Evolutionary conservation across 2,113 vertebrate species (phyloP), one percentile per base, ranked within the genome.

Genomic region (Platysternon megacephalum): DNA sequence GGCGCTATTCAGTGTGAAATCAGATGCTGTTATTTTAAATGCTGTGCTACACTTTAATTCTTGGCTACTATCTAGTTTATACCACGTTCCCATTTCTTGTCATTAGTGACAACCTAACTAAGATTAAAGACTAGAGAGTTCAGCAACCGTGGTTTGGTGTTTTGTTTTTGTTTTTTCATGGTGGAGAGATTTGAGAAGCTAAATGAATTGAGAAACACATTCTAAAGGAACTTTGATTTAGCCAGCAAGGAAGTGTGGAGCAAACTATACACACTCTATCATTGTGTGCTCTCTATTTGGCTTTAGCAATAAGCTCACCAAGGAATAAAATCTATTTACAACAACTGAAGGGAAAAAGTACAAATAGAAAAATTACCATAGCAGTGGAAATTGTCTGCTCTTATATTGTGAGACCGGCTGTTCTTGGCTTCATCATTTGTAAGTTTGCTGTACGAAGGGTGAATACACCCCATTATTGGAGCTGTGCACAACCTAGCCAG

Each of bases 401-500:
- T 96, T 92, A 86, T 94, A 93, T 96, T 51, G 61, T 84, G 96
- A 97, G 97, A 94, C 91, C 89, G 97, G 95, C 97, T 97, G 94
- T 97, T 96, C 88, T 95, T 93, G 91, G 96, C 87, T 84, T 96
- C 95, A 96, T 96, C 53, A 68, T 97, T 96, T 95, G 91, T 91
- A 97, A 90, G 11, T 95, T 96, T 97, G 97, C 93, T 49, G 96
- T 93, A 90, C 44, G 94, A 97, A 98, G 96, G 95, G 95, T 96
- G 97, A 97, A 96, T 93, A 94, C 93, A 96, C 82, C 74, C 51
- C 96, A 93, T 98, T 98, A 98, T 52, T 96, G 95, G 96, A 98
- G 95, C 97, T 94, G 92, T 78, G 95, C 94, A 97, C 97, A 97
- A 96, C 95, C 97, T 96, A 97, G 96, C 93, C 97, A 97, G 97